Conservation (phyloP, 2,113 vertebrate genomes). For the Nycticebus coucang region DNA sequence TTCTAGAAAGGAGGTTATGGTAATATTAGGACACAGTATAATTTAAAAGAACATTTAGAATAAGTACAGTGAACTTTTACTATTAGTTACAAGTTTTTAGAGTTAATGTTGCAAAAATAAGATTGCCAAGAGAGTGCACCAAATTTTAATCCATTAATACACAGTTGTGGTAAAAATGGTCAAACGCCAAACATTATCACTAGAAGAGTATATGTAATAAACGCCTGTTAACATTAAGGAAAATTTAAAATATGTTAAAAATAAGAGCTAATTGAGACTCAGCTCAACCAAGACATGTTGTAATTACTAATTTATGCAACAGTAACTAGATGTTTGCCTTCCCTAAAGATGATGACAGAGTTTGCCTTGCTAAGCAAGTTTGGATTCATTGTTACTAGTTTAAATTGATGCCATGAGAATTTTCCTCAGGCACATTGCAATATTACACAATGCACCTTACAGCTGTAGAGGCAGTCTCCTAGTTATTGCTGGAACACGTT, state of each 20-base stretch:
- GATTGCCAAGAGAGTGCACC: not conserved
- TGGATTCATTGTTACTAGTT: constrained; percentile 27
- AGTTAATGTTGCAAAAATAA: not conserved
- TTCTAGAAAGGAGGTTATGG: not conserved
- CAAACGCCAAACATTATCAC: not conserved
- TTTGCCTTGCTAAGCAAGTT: constrained; percentile 53
- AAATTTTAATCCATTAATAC: constrained; percentile 39
- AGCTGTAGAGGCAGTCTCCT: not conserved
- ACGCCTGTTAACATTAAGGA: not conserved
- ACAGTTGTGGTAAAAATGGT: not conserved
- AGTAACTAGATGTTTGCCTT: constrained; percentile 1
- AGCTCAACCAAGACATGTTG: not conserved
- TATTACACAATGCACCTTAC: not conserved
- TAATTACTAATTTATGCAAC: constrained; percentile 54
- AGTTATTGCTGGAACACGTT: not conserved
- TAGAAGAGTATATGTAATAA: not conserved
- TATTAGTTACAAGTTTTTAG: not conserved
- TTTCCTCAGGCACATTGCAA: constrained; percentile 32
- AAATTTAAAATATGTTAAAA: constrained; percentile 24
- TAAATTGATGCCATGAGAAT: constrained; percentile 43
- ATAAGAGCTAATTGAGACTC: constrained; percentile 25
- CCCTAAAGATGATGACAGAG: not conserved
- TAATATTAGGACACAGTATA: not conserved
- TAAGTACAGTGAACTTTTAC: constrained; percentile 1
- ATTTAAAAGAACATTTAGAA: constrained; percentile 38